Evolutionary conservation across 2,113 vertebrate genomes (phyloP).

Genomic region (Oryzias javanicus): DNA sequence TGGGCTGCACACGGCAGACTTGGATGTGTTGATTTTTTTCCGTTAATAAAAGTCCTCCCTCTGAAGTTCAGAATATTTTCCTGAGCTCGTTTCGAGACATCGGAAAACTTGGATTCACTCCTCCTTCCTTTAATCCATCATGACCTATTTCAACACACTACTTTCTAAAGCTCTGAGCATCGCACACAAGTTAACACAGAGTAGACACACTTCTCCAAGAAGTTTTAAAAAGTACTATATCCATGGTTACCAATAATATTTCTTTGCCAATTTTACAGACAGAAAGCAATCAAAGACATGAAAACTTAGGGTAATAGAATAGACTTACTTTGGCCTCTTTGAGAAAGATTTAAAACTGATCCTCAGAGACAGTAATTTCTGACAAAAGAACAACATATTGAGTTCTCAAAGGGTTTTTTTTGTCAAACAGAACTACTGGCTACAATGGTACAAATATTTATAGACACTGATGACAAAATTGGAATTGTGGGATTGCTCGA

Average conservation of each 20-base stretch:
- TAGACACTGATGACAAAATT: constrained; percentile 47
- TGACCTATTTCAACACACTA: background rate
- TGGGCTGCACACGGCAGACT: constrained; percentile 44
- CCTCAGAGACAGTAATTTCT: background rate
- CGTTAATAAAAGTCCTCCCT: constrained; percentile 56
- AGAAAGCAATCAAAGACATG: too few species aligned
- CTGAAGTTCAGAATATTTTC: constrained; percentile 63
- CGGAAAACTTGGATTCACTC: constrained; percentile 54
- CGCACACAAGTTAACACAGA: background rate
- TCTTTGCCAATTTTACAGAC: too few species aligned
- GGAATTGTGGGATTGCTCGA: constrained; percentile 39
- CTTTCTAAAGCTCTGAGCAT: background rate
- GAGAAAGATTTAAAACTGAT: too few species aligned
- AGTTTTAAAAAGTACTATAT: too few species aligned
- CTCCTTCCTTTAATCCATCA: constrained; percentile 35
- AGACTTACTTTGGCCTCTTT: too few species aligned
- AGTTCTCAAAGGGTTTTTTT: background rate
- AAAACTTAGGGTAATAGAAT: too few species aligned
- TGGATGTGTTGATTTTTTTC: constrained; percentile 63
- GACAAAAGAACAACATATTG: background rate
- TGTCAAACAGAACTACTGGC: background rate
- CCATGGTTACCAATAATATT: too few species aligned
- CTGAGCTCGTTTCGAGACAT: constrained; percentile 40
- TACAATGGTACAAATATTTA: constrained; percentile 12
- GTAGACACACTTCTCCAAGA: too few species aligned